Evolutionary conservation across 2,888 invertebrate species (phyloP).

Genomic region (Neoitamus cyanurus): DNA sequence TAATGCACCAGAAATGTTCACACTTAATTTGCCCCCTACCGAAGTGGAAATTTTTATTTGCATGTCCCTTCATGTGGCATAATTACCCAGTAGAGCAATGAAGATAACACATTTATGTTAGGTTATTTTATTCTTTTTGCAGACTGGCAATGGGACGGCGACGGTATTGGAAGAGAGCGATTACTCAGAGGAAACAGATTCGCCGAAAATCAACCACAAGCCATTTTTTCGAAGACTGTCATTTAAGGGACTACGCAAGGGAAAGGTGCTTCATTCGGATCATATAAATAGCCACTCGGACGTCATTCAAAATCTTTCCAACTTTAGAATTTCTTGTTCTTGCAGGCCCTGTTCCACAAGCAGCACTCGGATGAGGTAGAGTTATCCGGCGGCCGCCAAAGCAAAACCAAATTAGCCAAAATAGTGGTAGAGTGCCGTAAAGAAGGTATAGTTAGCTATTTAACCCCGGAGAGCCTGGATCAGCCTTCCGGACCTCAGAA

Average conservation of each 20-base stretch:
- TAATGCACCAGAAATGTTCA: constrained; percentile 10
- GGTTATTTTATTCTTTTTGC: constrained; percentile 41
- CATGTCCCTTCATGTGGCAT: neutral
- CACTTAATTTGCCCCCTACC: neutral
- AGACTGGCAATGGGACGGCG: constrained; percentile 60
- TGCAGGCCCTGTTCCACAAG: constrained; percentile 84
- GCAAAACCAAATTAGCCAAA: constrained; percentile 88
- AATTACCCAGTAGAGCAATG: neutral
- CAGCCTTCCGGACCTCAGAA: constrained; percentile 84
- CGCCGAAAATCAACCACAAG: constrained; percentile 83
- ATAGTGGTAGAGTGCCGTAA: constrained; percentile 94
- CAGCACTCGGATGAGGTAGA: constrained; percentile 90
- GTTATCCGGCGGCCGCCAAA: constrained; percentile 76
- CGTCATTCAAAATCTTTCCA: constrained; percentile 17
- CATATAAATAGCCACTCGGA: neutral
- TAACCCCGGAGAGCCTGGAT: constrained; percentile 91
- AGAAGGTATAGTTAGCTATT: constrained; percentile 92
- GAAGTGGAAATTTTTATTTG: neutral
- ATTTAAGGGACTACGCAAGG: constrained; percentile 86
- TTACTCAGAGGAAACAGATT: constrained; percentile 81
- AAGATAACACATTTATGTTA: no score
- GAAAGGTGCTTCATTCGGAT: constrained; percentile 71
- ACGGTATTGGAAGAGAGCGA: constrained; percentile 72
- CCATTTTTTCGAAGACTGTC: constrained; percentile 88
- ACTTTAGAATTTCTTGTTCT: constrained; percentile 61